These are phyloP conservation scores for Dipodomys spectabilis DNA, from an alignment of 2,113 vertebrate genomes.

Conservation along the genomic window DNA sequence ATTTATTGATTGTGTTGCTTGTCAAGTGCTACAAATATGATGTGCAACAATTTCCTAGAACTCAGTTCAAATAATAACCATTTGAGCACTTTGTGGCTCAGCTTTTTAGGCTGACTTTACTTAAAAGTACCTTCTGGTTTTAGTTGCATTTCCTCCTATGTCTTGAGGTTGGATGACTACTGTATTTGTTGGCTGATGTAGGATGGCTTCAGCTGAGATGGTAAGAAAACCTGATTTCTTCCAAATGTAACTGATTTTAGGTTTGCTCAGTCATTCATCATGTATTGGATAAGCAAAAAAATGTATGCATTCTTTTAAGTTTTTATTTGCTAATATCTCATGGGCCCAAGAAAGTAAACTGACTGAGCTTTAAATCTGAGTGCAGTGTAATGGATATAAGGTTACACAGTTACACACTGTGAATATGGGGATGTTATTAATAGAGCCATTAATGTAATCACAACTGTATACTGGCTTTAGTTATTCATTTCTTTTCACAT, in stretches of 20 bases:
- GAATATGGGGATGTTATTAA: background rate
- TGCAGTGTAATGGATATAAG: background rate
- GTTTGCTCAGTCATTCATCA: too few relatives aligned
- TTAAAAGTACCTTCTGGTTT: background rate
- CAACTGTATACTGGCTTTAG: background rate
- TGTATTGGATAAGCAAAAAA: background rate
- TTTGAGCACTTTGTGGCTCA: background rate
- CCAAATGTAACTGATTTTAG: background rate
- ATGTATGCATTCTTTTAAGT: background rate
- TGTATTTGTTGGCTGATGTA: background rate
- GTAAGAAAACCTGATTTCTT: background rate
- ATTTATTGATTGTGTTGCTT: background rate
- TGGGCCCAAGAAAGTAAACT: background rate
- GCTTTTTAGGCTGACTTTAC: background rate
- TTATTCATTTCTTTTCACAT: slow-evolving; percentile 31
- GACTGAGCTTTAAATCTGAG: background rate
- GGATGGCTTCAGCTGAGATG: background rate
- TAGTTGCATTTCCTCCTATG: background rate
- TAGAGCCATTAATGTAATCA: background rate
- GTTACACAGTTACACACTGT: background rate
- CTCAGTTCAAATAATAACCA: background rate
- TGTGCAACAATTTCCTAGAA: slow-evolving; percentile 5
- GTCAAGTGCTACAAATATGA: background rate
- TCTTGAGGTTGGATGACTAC: background rate
- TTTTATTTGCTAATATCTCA: background rate